Percentiles rank a stretch among this genome's conserved stretches.
Evolutionary conservation across 2,113 vertebrate species (phyloP).

Genomic region (Scolopax mira): DNA sequence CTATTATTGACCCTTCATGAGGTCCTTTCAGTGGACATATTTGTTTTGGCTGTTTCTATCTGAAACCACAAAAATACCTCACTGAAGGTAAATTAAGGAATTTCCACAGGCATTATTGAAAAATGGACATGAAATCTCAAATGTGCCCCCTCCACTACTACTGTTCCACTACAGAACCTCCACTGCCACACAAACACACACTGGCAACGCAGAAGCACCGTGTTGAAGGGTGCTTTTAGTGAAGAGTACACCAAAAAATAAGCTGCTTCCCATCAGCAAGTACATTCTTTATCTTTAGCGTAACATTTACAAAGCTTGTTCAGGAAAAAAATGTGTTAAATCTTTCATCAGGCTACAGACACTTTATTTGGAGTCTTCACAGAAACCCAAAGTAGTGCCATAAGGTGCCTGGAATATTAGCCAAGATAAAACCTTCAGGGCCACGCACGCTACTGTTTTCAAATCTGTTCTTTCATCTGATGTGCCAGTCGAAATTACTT

Average conservation of each 20-base stretch:
- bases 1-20: not conserved
- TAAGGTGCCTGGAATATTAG: constrained; percentile 74
- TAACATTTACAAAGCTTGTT: constrained; percentile 46
- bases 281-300: not conserved
- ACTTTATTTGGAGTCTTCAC: constrained; percentile 62
- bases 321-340: constrained; percentile 56
- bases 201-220: not conserved
- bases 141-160: not conserved
- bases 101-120: not conserved
- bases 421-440: constrained; percentile 75
- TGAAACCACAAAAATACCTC: not conserved
- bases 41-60: not conserved
- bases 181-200: not conserved
- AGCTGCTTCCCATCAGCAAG: constrained; percentile 48
- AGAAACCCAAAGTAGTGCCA: constrained; percentile 57
- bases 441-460: constrained; percentile 71
- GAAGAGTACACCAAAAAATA: not conserved
- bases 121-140: not conserved
- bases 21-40: not conserved
- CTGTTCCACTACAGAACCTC: not conserved
- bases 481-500: constrained; percentile 75
- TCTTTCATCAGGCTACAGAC: constrained; percentile 62
- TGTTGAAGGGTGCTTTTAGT: not conserved
- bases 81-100: not conserved
- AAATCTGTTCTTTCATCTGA: constrained; percentile 79